Base-by-base conservation (phyloP, 1,140 invertebrate genomes). In the Nautilus pompilius region DNA sequence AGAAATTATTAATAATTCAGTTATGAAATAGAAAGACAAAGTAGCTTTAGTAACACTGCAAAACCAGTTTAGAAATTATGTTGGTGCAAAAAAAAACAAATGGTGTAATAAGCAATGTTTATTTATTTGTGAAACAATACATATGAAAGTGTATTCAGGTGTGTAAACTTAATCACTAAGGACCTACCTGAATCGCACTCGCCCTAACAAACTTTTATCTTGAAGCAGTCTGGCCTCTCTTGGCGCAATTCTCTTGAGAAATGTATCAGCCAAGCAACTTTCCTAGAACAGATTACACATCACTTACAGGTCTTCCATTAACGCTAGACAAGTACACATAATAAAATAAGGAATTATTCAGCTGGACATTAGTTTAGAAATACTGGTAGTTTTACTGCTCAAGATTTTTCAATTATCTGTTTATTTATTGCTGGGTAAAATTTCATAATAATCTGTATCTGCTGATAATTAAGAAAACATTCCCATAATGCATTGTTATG, bases 111-210 rank as follows among this genome's bases (percentile, higher is more conserved):
- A 8, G 49, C 49, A 13, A 26, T 6, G 8, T 26, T 53, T 26
- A 53, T 22, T 53, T 22, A 53, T 26, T 53, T 26, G 22, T 26
- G 10, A 10, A 13, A 10, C 22, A 17, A 53, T 8, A n/a, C 22
- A 53, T 53, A 13, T 53, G 22, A 53, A 53, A 41, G 36, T n/a
- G n/a, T n/a, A n/a, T n/a, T n/a, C n/a, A n/a, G n/a, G n/a, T n/a
- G n/a, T n/a, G n/a, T n/a, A n/a, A n/a, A n/a, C n/a, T n/a, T n/a
- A n/a, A n/a, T n/a, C n/a, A n/a, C n/a, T n/a, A n/a, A n/a, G 24
- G 32, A 66, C 67, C 55, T 69, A 83, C 80, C 82, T 75, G 61
- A 83, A 82, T 71, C 81, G 64, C 17, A 82, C 75, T 72, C 74
- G 70, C 4, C 79, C 67, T 61, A 73, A 68, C 41, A 76, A 66